A percentile compares a stretch with the other conserved stretches of the same genome.
phyloP scores from a whole-genome alignment of 2,888 invertebrate genomes.

The Neoascia interrupta region DNA sequence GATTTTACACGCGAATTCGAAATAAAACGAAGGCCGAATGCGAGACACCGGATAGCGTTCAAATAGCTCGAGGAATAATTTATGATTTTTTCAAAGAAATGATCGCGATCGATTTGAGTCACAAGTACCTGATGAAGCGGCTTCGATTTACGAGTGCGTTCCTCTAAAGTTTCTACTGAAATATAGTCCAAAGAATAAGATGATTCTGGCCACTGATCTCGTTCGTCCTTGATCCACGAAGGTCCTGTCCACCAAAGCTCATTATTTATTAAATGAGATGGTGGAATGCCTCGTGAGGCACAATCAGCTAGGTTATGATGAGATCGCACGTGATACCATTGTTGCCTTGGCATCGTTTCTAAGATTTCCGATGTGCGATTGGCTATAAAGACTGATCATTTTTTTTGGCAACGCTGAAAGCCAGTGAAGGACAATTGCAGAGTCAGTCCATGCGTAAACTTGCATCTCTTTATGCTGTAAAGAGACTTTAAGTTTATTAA shows the following conservation, averaged over 20 bases:
- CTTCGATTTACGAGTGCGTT: background rate
- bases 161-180: constrained; percentile 8
- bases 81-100: constrained; percentile 2
- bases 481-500: constrained; percentile 2
- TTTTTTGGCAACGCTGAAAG: constrained; percentile 9
- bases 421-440: constrained; percentile 28
- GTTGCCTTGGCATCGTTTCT: background rate
- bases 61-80: constrained; percentile 5
- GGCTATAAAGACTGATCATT: constrained; percentile 30
- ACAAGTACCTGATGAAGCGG: constrained; percentile 8
- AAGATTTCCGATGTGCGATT: constrained; percentile 61
- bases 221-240: too few species aligned
- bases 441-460: constrained; percentile 41
- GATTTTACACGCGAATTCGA: background rate
- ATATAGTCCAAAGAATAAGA: constrained; percentile 1
- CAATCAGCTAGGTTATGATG: constrained; percentile 33
- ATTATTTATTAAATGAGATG: constrained; percentile 13
- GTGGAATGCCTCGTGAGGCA: constrained; percentile 39
- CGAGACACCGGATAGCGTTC: background rate
- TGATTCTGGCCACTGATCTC: constrained; percentile 14
- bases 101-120: background rate
- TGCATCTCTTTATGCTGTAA: constrained; percentile 25
- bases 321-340: constrained; percentile 59
- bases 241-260: constrained; percentile 40
- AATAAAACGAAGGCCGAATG: background rate